Base-by-base conservation (phyloP, 2,797 vertebrate genomes). In the Poeciliopsis paucimaculata region DNA sequence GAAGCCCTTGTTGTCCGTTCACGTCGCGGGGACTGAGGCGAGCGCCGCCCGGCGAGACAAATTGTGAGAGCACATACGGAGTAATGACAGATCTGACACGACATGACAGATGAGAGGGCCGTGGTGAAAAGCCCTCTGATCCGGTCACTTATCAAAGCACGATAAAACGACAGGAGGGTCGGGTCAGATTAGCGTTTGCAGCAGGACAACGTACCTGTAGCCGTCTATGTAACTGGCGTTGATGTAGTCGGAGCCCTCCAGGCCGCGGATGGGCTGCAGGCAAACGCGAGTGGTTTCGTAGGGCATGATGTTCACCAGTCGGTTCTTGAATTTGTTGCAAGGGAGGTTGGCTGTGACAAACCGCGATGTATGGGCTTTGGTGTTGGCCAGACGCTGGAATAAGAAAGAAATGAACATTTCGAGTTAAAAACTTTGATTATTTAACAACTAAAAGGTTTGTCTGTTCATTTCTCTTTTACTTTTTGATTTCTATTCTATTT, bases 301-400 rank as follows among this genome's bases (percentile, higher is more conserved):
- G 6, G 98, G 98, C 98, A 99, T 99, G 93, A 99, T 98, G 95
- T 99, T 99, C 60, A 99, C 98, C 77, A 99, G 96, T 88, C 98
- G 97, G 88, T 99, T 99, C 95, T 99, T 99, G 95, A 99, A 99
- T 90, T 99, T 99, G 97, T 99, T 99, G 94, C 98, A 99, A 8
- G 98, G 98, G 85, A 99, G 96, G 91, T 99, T 99, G 96, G 98
- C 98, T 2, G 97, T 99, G 94, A 99, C 97, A 81, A 99, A 99
- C 83, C 98, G 95, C 68, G 98, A 99, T 0, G 98, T 99, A 95
- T 99, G 98, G 76, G 98, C 98, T 94, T 99, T 99, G 91, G 97
- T 97, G 95, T 98, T 99, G 85, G 98, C 98, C 46, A 99, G 96
- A 39, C 98, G 96, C 98, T 99, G 94, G 23, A 79, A 10, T 45